These are phyloP conservation scores for Scomber colias DNA, from an alignment of 2,113 vertebrate species.

Conservation along the genomic window DNA sequence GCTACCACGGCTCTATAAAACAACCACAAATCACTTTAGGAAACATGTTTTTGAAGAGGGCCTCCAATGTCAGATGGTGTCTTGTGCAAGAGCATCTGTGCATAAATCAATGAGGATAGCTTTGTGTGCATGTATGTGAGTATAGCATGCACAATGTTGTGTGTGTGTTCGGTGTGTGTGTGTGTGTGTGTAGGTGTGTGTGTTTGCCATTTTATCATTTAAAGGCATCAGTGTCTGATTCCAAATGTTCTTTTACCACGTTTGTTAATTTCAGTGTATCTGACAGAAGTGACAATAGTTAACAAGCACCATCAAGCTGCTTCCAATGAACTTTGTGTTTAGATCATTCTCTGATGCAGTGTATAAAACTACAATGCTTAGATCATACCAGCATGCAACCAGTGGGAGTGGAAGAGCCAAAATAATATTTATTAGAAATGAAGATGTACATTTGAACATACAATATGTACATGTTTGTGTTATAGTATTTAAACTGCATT, in stretches of 20 bases:
- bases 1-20: slow-evolving; percentile 63
- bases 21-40: slow-evolving; percentile 71
- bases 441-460: neutral
- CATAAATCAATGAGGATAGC: slow-evolving; percentile 43
- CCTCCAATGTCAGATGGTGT: slow-evolving; percentile 55
- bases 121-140: slow-evolving; percentile 8
- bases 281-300: slow-evolving; percentile 9
- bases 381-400: neutral
- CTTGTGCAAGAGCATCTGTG: slow-evolving; percentile 50
- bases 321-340: neutral
- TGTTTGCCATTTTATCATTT: neutral
- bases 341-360: neutral
- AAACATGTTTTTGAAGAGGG: slow-evolving; percentile 65
- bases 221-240: neutral
- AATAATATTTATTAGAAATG: neutral
- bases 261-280: neutral
- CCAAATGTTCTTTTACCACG: neutral
- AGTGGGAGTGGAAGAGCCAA: neutral
- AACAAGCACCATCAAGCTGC: neutral
- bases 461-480: neutral
- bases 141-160: too few relatives aligned
- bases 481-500: neutral
- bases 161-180: neutral
- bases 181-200: neutral
- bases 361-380: neutral